phyloP scores from a whole-genome alignment of 2,113 vertebrate genomes.

The Erythrolamprus reginae region DNA sequence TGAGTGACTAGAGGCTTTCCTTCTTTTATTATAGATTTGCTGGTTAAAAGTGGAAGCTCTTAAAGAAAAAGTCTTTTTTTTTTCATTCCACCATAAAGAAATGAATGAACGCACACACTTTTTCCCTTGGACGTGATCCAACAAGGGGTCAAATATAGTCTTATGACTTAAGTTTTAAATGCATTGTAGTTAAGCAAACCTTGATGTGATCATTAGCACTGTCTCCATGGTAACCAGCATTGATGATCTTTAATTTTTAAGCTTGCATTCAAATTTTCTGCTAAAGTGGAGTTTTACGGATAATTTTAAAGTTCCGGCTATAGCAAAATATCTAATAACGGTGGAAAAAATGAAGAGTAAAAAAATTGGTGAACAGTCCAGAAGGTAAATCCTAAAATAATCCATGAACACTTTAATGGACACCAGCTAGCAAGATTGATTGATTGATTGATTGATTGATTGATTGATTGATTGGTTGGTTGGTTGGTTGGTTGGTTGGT shows the following conservation, averaged over 20 bases:
- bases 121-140: constrained; percentile 39
- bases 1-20: constrained; percentile 62
- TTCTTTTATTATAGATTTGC: constrained; percentile 63
- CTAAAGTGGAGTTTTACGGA: neutral
- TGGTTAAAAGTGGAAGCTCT: constrained; percentile 51
- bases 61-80: constrained; percentile 45
- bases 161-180: neutral
- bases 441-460: too few species aligned
- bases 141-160: constrained; percentile 4
- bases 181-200: neutral
- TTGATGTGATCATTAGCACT: neutral
- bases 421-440: neutral
- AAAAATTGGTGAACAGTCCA: neutral
- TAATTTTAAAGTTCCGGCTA: neutral
- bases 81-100: constrained; percentile 20
- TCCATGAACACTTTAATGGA: neutral
- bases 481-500: too few species aligned
- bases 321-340: neutral
- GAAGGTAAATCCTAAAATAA: neutral
- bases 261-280: neutral
- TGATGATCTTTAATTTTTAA: neutral
- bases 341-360: neutral
- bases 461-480: too few species aligned
- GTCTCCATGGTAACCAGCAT: neutral
- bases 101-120: constrained; percentile 19